Base-by-base conservation (phyloP, 2,113 vertebrate species). In the Thymallus thymallus region DNA sequence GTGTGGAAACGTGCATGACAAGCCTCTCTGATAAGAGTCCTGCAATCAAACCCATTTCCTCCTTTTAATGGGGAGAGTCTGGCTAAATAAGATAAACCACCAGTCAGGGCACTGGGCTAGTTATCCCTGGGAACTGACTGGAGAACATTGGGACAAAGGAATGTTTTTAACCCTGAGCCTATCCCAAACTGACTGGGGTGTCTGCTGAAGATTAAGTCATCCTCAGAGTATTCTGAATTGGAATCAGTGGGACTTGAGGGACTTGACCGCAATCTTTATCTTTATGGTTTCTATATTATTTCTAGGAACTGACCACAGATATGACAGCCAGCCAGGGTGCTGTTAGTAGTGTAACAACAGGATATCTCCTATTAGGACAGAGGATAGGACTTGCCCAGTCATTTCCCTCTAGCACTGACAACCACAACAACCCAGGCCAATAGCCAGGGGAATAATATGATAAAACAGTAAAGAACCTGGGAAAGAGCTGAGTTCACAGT, bases 291-390 rank as follows among this genome's bases (percentile, higher is more conserved):
- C n/a, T 68, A 22, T 24, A 12, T 6, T 23, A 12, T 78, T 60
- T 58, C 18, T 45, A 20, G 60, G 75, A 58, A 65, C 45, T 9
- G 63, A 46, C 65, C 20, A n/a, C 41, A 79, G 64, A 69, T 35
- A 68, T 12, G 3, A 70, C 32, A 41, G 26, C 45, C 66, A 16
- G 56, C 56, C 56, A 26, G 69, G 3, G 48, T 51, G 48, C 16
- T 1, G 29, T 76, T 60, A 22, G n/a, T 22, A 9, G 85, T 83
- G 56, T 55, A 86, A 85, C 75, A 88, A 88, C 85, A 87, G 89
- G 86, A 90, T 87, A 82, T 84, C 73, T 76, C 66, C 77, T 80
- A 68, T 24, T 75, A 80, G 77, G 67, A 71, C 63, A 76, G 24
- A 22, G 56, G 24, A 80, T 63, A 55, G 45, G n/a, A 20, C 74